Base-by-base conservation (phyloP, 1,140 invertebrate species). In the Oedothorax gibbosus region DNA sequence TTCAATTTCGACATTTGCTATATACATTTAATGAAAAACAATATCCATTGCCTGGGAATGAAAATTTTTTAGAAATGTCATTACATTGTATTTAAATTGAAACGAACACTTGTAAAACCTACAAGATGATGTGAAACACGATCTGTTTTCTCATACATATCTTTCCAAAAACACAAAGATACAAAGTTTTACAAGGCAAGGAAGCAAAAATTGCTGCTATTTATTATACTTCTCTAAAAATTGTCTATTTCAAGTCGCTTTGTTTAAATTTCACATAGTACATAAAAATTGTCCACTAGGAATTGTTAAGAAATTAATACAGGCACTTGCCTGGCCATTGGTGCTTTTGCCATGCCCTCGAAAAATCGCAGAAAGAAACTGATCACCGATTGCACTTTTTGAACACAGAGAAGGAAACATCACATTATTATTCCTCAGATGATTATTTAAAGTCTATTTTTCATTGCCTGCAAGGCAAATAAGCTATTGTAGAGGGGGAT, bases 321-420 rank as follows among this genome's bases (percentile, higher is more conserved):
- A 84, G 81, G 81, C 81, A 84, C 81, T 84, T 84, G 81, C 81
- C 81, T 84, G 76, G 80, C 56, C 53, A 71, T 71, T 21, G 49
- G 80, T 71, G 68, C 68, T 73, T 35, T 79, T 83, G 80, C 80
- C 80, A 83, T 83, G 81, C 81, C 81, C 72, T 64, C 50, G 51
- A 77, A 77, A 77, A 51, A 64, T 66, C 20, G 56, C 65, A 64
- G 56, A 56, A 20, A 68, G 15, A 71, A 71, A 81, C 18, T 57
- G 50, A 65, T 75, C 57, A 49, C 53, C 76, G 81, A 84, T 84
- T 84, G 81, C 81, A 84, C 81, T 84, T 84, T 72, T 72, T 49
- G 54, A 81, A 50, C 81, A 84, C 81, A 72, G 64, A 66, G 62
- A 53, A 68, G 75, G 81, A 68, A 82, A 76, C 68, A 64, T 62